These are phyloP conservation scores for Channa striata DNA, from an alignment of 2,797 vertebrate species.

Conservation along the genomic window DNA sequence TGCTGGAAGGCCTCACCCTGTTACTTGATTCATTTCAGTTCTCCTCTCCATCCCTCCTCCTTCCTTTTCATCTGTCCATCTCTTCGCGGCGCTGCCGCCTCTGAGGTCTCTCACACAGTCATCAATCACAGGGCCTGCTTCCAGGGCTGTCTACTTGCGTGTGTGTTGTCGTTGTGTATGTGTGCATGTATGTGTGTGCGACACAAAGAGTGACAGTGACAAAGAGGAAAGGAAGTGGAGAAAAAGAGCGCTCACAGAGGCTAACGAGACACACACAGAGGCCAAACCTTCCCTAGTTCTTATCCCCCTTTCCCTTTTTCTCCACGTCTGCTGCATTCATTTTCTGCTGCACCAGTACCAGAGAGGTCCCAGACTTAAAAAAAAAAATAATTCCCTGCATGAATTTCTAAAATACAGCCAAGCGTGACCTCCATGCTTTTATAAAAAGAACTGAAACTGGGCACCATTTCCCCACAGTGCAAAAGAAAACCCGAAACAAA, in stretches of 20 bases:
- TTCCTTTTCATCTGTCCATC: slow-evolving; percentile 73
- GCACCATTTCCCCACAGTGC: slow-evolving; percentile 9
- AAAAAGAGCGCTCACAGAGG: slow-evolving; percentile 41
- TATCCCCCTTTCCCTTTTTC: neutral
- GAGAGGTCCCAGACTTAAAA: slow-evolving; percentile 7
- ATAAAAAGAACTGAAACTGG: slow-evolving; percentile 22
- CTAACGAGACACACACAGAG: slow-evolving; percentile 43
- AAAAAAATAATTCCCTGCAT: neutral
- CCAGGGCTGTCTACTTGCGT: slow-evolving; percentile 36
- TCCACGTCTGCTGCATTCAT: slow-evolving; percentile 12
- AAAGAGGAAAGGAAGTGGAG: slow-evolving; percentile 45
- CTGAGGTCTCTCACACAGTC: slow-evolving; percentile 67
- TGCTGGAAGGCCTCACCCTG: slow-evolving; percentile 48
- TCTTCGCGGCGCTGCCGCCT: slow-evolving; percentile 65
- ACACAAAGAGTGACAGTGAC: slow-evolving; percentile 53
- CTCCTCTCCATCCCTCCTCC: slow-evolving; percentile 51
- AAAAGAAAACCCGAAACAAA: slow-evolving; percentile 45
- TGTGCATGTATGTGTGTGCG: slow-evolving; percentile 1
- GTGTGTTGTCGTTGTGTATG: slow-evolving; percentile 10
- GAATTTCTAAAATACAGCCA: slow-evolving; percentile 28
- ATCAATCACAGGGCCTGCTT: slow-evolving; percentile 72
- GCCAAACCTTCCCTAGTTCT: slow-evolving; percentile 18
- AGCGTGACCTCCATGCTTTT: slow-evolving; percentile 30
- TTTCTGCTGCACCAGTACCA: neutral
- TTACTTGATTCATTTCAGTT: slow-evolving; percentile 58